phyloP scores from a whole-genome alignment of 2,888 invertebrate genomes.

The Drosophila paracracens region DNA sequence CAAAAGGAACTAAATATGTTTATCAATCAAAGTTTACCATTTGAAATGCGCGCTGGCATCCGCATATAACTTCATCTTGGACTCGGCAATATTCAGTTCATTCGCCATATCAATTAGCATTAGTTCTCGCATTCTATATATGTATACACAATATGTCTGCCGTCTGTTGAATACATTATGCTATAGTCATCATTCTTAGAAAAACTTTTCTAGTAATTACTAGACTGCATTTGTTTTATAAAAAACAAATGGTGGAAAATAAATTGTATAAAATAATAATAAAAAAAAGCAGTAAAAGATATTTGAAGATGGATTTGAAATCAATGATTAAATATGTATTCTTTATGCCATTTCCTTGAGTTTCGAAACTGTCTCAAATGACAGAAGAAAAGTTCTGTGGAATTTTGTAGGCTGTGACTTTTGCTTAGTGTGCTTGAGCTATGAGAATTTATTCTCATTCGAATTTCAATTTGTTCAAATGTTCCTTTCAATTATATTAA shows the following conservation, averaged over 20 bases:
- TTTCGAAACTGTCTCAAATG: neutral
- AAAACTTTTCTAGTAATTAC: neutral
- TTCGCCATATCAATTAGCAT: conserved; percentile 10
- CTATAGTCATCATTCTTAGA: no score
- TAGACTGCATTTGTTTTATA: no score
- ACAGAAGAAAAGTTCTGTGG: neutral
- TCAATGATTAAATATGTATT: neutral
- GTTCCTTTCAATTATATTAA: no score
- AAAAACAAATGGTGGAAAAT: neutral
- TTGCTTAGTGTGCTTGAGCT: neutral
- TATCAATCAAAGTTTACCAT: conserved; percentile 6
- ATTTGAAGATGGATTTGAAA: neutral
- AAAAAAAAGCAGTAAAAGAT: neutral
- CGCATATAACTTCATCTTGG: conserved; percentile 1
- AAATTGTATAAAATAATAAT: no score
- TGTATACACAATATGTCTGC: conserved; percentile 11
- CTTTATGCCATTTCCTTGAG: neutral
- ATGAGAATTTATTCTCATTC: neutral
- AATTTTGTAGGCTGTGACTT: neutral
- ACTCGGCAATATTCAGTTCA: conserved; percentile 14
- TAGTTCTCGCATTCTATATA: conserved; percentile 14
- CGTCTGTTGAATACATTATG: neutral
- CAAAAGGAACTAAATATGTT: neutral
- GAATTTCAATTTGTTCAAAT: neutral
- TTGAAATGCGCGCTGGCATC: conserved; percentile 4